These are phyloP conservation scores for Hexactinellida sp. DNA, from an alignment of 37 sponge, comb jelly and placozoan species.

Conservation along the genomic window DNA sequence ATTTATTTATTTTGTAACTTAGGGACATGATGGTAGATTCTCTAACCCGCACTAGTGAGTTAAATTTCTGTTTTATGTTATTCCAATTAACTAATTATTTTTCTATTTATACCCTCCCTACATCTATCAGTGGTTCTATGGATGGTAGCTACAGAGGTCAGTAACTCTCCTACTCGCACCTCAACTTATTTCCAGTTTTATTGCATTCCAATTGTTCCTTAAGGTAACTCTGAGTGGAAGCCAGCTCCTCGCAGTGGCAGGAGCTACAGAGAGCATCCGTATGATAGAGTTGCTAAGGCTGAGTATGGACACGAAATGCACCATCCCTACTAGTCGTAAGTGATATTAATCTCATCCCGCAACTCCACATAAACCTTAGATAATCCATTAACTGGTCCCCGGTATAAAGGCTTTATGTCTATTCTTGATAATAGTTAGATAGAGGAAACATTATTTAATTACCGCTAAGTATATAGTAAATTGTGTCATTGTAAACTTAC, in stretches of 20 bases:
- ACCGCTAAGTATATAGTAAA: no score
- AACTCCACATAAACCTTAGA: no score
- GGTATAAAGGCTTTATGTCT: no score
- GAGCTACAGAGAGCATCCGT: slow-evolving; percentile 5
- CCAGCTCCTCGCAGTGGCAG: background rate
- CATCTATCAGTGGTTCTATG: background rate
- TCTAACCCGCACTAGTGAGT: background rate
- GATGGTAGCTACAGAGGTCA: background rate
- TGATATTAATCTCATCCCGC: no score
- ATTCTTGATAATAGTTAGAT: no score
- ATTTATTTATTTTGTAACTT: background rate
- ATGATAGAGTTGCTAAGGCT: background rate
- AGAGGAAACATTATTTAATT: no score
- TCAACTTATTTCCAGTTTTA: background rate
- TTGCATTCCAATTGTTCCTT: background rate
- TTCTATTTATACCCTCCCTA: background rate
- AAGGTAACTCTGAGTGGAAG: background rate
- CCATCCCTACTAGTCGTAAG: background rate
- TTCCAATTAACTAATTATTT: no score
- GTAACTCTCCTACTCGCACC: background rate
- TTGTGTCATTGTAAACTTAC: no score
- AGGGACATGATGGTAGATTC: background rate
- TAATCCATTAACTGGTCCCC: no score
- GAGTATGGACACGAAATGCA: background rate
- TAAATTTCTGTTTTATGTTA: no score